Evolutionary conservation across 1,140 invertebrate species (phyloP).

Genomic region (Copidosoma floridanum): DNA sequence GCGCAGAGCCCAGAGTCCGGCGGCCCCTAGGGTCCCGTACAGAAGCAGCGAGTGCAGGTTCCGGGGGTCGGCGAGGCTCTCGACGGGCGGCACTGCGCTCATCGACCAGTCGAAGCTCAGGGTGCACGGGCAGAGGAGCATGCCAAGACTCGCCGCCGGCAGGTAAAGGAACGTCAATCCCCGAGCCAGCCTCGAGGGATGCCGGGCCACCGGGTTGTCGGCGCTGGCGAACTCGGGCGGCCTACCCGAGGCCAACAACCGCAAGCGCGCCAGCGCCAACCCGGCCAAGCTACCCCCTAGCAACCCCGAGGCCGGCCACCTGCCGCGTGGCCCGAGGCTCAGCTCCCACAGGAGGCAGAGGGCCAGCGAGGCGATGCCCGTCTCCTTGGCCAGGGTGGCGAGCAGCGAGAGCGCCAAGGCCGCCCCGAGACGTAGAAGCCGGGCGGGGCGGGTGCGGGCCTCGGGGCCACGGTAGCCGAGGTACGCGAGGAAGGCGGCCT

Average conservation of each 20-base stretch:
- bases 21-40: conserved; percentile 61
- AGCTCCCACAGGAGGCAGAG: conserved; percentile 79
- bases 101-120: conserved; percentile 96
- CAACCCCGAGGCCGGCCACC: conserved; percentile 41
- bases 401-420: conserved; percentile 49
- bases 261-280: conserved; percentile 48
- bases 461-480: conserved; percentile 61
- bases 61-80: conserved; percentile 69
- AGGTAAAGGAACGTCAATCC: conserved; percentile 85
- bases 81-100: conserved; percentile 84
- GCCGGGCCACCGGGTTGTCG: conserved; percentile 85
- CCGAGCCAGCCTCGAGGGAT: conserved; percentile 68
- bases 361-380: conserved; percentile 86
- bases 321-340: conserved; percentile 21
- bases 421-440: conserved; percentile 44
- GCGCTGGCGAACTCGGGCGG: conserved; percentile 78
- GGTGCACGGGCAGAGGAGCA: conserved; percentile 77
- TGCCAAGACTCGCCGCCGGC: conserved; percentile 80
- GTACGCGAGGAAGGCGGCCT: conserved; percentile 83
- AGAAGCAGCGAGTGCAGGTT: conserved; percentile 73
- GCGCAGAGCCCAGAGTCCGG: conserved; percentile 42
- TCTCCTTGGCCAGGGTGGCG: conserved; percentile 87
- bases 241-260: conserved; percentile 46
- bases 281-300: conserved; percentile 49
- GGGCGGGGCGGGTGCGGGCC: conserved; percentile 43